Evolutionary conservation across 2,888 invertebrate genomes (phyloP).

Genomic region (Nomada hirtipes): DNA sequence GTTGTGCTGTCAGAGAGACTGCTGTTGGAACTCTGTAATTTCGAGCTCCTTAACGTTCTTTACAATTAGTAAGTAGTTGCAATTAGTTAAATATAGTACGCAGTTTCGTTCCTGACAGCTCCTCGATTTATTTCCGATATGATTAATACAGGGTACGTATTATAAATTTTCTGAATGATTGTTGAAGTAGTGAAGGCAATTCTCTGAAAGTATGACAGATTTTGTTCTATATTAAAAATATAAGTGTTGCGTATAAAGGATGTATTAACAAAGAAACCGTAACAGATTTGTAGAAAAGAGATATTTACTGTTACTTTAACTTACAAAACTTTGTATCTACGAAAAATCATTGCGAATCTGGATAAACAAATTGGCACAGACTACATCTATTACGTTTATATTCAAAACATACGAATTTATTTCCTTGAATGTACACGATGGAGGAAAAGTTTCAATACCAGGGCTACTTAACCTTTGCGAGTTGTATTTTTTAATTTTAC

Average conservation of each 20-base stretch:
- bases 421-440: too few relatives aligned
- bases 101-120: conserved; percentile 1
- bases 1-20: neutral
- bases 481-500: neutral
- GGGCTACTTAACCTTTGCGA: too few relatives aligned
- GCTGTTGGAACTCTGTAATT: neutral
- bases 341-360: neutral
- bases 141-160: conserved; percentile 68
- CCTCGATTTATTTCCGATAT: conserved; percentile 37
- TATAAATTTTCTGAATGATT: neutral
- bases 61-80: neutral
- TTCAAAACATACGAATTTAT: too few relatives aligned
- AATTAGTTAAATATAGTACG: neutral
- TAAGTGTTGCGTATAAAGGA: too few relatives aligned
- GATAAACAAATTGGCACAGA: neutral
- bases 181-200: neutral
- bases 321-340: neutral
- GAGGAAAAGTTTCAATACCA: too few relatives aligned
- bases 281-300: neutral
- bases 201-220: neutral
- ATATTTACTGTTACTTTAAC: neutral
- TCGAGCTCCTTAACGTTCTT: neutral
- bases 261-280: neutral
- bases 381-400: neutral
- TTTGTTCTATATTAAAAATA: neutral